These are phyloP conservation scores for Cebidichthys violaceus DNA, from an alignment of 2,113 vertebrate species.

Conservation along the genomic window DNA sequence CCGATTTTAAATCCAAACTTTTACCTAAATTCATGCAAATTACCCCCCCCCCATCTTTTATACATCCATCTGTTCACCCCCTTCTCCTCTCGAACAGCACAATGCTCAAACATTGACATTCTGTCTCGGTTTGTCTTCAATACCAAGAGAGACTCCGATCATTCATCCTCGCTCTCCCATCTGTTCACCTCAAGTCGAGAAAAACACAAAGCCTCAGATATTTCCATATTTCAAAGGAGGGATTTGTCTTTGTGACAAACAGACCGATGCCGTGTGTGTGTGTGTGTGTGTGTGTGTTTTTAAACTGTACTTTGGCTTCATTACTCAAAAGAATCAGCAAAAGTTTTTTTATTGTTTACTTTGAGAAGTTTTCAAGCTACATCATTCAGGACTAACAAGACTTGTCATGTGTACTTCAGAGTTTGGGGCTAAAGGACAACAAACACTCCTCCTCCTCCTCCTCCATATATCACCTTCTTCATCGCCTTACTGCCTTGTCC, in stretches of 20 bases:
- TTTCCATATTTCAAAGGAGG: background rate
- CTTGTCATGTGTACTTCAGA: background rate
- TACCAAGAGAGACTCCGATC: slow-evolving; percentile 11
- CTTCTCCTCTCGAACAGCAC: background rate
- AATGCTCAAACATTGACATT: slow-evolving; percentile 22
- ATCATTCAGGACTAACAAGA: slow-evolving; percentile 12
- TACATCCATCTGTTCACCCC: slow-evolving; percentile 40
- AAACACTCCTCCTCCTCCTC: background rate
- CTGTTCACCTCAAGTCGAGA: slow-evolving; percentile 29
- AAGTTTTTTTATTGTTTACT: background rate
- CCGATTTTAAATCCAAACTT: slow-evolving; percentile 14
- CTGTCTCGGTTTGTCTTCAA: slow-evolving; percentile 9
- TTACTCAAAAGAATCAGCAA: slow-evolving; percentile 13
- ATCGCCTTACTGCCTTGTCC: background rate
- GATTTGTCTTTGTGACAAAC: slow-evolving; percentile 23
- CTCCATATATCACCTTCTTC: slow-evolving; percentile 8
- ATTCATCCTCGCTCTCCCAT: slow-evolving; percentile 18
- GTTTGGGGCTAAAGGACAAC: slow-evolving; percentile 7
- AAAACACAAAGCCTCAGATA: slow-evolving; percentile 22
- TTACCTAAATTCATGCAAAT: slow-evolving; percentile 39
- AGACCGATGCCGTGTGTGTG: background rate
- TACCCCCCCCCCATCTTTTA: slow-evolving; percentile 28
- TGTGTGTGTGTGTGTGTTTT: no score
- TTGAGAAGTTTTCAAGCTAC: background rate
- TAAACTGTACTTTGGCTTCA: background rate